Conservation (phyloP, 2,888 invertebrate genomes). For the Chirona hameri region DNA sequence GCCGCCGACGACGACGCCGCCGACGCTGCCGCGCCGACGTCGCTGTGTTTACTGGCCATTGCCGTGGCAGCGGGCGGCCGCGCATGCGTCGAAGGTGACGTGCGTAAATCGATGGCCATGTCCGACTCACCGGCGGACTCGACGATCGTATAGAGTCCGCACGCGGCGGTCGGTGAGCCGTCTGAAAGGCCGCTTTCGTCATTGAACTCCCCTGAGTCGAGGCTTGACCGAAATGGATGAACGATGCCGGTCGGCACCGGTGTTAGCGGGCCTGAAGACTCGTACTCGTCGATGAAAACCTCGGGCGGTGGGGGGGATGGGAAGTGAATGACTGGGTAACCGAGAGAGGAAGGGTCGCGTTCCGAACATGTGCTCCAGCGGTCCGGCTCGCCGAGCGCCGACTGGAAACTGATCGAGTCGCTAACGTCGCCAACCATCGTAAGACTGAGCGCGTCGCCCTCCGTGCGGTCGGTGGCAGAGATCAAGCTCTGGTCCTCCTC, state of each 20-base stretch:
- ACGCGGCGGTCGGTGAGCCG: background rate
- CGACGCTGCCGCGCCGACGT: background rate
- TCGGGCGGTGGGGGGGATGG: background rate
- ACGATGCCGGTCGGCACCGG: background rate
- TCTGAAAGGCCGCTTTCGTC: too few relatives aligned
- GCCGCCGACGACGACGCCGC: background rate
- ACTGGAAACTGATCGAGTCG: background rate
- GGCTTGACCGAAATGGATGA: too few relatives aligned
- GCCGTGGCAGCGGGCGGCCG: background rate
- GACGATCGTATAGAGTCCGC: background rate
- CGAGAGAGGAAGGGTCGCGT: background rate
- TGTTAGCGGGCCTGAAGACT: background rate
- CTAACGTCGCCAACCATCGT: background rate
- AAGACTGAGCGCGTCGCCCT: background rate
- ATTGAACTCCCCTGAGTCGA: too few relatives aligned
- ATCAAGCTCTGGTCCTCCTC: background rate
- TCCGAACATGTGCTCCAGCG: background rate
- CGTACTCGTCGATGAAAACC: background rate
- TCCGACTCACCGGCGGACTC: background rate
- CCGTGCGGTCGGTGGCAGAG: background rate
- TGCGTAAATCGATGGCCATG: background rate
- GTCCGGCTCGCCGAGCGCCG: background rate
- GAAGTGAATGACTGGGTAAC: background rate
- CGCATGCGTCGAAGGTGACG: background rate
- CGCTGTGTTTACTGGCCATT: background rate